These are phyloP conservation scores for Hoplodrina blanda DNA, from an alignment of 2,888 invertebrate genomes.

Conservation along the genomic window DNA sequence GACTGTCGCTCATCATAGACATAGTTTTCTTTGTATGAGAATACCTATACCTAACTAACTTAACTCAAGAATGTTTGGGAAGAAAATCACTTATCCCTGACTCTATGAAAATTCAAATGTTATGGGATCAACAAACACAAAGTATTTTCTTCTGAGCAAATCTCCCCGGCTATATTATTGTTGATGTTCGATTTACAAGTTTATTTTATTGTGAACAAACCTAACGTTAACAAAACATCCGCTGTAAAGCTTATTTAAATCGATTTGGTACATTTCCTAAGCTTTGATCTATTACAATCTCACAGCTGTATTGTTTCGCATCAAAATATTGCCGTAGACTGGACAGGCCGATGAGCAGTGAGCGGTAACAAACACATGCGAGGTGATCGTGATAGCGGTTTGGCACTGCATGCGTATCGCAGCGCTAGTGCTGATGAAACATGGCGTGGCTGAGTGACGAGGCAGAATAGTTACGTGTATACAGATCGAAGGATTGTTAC, in stretches of 20 bases:
- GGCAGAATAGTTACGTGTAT: neutral
- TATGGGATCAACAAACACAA: slow-evolving; percentile 19
- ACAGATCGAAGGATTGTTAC: slow-evolving; percentile 15
- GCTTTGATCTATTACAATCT: slow-evolving; percentile 39
- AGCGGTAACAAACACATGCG: slow-evolving; percentile 15
- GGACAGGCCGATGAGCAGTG: slow-evolving; percentile 31
- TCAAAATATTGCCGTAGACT: slow-evolving; percentile 25
- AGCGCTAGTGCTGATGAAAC: slow-evolving; percentile 17
- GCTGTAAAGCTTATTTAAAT: slow-evolving; percentile 16
- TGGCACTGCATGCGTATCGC: slow-evolving; percentile 19
- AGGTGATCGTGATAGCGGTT: slow-evolving; percentile 25
- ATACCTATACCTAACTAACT: no score
- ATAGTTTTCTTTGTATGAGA: neutral
- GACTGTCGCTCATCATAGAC: neutral
- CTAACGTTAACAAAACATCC: slow-evolving; percentile 2
- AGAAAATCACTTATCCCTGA: neutral
- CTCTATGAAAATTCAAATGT: neutral
- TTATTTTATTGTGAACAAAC: slow-evolving; percentile 24
- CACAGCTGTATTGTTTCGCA: slow-evolving; percentile 36
- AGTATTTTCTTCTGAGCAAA: slow-evolving; percentile 19
- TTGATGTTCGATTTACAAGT: slow-evolving; percentile 26
- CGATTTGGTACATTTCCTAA: slow-evolving; percentile 18
- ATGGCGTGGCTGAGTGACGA: slow-evolving; percentile 9
- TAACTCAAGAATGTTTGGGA: neutral
- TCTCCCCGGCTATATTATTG: slow-evolving; percentile 1